Percentiles rank a stretch among this genome's conserved stretches.
Conservation (phyloP, 2,797 vertebrate genomes). For the Pseudomugil gertrudae region DNA sequence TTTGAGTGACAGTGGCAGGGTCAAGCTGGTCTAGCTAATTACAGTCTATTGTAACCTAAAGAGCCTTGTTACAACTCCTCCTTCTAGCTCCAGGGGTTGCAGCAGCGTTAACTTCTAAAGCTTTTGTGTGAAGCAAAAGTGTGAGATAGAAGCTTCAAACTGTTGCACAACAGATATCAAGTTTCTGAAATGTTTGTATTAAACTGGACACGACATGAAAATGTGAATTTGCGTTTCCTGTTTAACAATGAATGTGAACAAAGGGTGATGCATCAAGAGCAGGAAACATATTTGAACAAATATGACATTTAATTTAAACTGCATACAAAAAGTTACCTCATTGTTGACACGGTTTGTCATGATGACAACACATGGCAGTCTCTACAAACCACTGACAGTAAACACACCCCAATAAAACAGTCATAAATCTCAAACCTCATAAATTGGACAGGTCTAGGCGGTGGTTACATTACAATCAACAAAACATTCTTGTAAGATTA, state of each 20-base stretch:
- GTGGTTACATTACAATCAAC: conserved; percentile 4
- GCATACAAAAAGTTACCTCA: conserved; percentile 18
- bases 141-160: conserved; percentile 74
- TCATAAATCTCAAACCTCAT: conserved; percentile 34
- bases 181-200: conserved; percentile 80
- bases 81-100: conserved; percentile 64
- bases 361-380: conserved; percentile 34
- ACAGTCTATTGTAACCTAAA: conserved; percentile 78
- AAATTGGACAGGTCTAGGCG: conserved; percentile 17
- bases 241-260: conserved; percentile 44
- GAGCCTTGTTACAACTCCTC: conserved; percentile 74
- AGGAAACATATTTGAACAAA: conserved; percentile 19
- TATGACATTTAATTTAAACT: conserved; percentile 23
- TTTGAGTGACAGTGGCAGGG: conserved; percentile 81
- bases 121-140: conserved; percentile 75
- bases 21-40: conserved; percentile 80
- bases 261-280: conserved; percentile 1
- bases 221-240: conserved; percentile 15
- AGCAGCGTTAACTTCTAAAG: conserved; percentile 77
- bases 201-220: conserved; percentile 60
- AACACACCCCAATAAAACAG: conserved; percentile 32
- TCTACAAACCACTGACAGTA: conserved; percentile 27
- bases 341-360: conserved; percentile 33
- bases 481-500: conserved; percentile 19
- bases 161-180: conserved; percentile 77